Base-by-base conservation (phyloP, 2,888 invertebrate species). In the Taenaris catops region DNA sequence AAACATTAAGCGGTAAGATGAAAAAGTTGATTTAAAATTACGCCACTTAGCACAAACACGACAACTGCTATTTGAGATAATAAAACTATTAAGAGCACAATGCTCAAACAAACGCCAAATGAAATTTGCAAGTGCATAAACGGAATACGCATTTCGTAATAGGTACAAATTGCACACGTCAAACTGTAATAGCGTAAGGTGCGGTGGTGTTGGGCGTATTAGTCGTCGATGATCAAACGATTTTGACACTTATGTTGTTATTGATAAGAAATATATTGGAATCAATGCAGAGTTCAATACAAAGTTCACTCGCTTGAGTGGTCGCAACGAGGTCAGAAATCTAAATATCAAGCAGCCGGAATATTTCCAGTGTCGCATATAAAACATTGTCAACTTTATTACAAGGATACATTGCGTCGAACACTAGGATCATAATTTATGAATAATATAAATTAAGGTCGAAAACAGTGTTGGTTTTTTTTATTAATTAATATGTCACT, bases 301-400 rank as follows among this genome's bases (percentile, higher is more conserved):
- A 63, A 61, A 63, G 59, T 63, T 66, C 64, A 64, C 59, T 53
- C 55, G 61, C 58, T 54, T 61, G 58, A 72, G 70, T 69, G 70
- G 60, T 59, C 52, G 55, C 53, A 53, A 54, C 74, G 75, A 81
- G 83, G 81, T 66, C 79, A 62, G 59, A 48, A 55, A 57, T 65
- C 65, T 62, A 73, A 83, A 83, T 83, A 79, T 72, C 81, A 80
- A 60, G 37, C 49, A 60, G 53, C 59, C 63, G 67, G 69, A 79
- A 79, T 70, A 65, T 63, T 68, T 69, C 70, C 60, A 67, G 57
- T 68, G 48, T 45, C 44, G 43, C 41, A 38, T 44, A 41, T 41
- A 38, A 38, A 46, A 41, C 31, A 34, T 53, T 48, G 53, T 51
- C 50, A 50, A 51, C 51, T 32, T 41, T 19, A 16, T 8, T 25